Percentiles rank a stretch among this genome's conserved stretches.
Evolutionary conservation across 2,888 invertebrate genomes (phyloP).

Genomic region (Melinopterus prodromus): DNA sequence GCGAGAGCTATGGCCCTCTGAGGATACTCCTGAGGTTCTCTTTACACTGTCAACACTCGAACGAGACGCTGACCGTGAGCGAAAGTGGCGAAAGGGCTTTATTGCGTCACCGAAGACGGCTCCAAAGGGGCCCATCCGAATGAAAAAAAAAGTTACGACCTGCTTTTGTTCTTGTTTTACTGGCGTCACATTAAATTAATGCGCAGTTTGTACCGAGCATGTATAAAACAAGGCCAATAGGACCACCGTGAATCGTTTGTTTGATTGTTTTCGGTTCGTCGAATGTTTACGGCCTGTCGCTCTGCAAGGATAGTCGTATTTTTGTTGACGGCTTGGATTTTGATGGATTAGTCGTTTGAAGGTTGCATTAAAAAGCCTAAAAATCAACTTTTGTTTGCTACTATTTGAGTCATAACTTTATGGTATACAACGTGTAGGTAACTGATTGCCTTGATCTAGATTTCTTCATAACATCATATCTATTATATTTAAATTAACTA

Average conservation of each 20-base stretch:
- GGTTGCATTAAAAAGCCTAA: too few relatives aligned
- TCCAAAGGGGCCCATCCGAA: not conserved
- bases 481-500: too few relatives aligned
- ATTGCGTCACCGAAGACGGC: not conserved
- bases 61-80: not conserved
- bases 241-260: not conserved
- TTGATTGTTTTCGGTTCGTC: not conserved
- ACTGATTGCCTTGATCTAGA: too few relatives aligned
- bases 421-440: too few relatives aligned
- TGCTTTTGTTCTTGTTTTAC: not conserved
- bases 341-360: too few relatives aligned
- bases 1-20: constrained; percentile 16
- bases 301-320: too few relatives aligned
- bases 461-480: too few relatives aligned
- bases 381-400: too few relatives aligned
- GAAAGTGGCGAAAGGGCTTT: not conserved
- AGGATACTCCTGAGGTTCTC: constrained; percentile 28
- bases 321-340: too few relatives aligned
- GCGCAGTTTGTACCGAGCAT: not conserved
- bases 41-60: constrained; percentile 30
- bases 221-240: not conserved
- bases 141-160: not conserved
- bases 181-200: not conserved
- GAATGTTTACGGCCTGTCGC: not conserved
- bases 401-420: too few relatives aligned